Conservation (phyloP, 2,797 vertebrate species). For the Poeciliopsis presidionis region DNA sequence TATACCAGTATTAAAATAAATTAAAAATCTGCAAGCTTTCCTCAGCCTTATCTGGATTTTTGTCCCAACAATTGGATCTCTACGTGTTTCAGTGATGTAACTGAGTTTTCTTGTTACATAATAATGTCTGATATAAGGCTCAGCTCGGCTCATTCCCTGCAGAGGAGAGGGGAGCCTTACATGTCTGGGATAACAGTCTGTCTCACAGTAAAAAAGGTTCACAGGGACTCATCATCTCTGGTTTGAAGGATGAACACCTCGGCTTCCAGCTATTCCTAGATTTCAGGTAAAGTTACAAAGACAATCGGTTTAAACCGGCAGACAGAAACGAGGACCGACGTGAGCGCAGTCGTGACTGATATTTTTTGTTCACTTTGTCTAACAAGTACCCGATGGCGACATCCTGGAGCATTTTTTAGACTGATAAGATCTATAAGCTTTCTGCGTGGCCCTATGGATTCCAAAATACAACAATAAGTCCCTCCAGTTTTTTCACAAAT, state of each 20-base stretch:
- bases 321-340: conserved; percentile 22
- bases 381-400: conserved; percentile 32
- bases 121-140: conserved; percentile 43
- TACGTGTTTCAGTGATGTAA: conserved; percentile 12
- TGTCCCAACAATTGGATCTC: conserved; percentile 10
- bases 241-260: conserved; percentile 28
- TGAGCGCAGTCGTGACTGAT: conserved; percentile 13
- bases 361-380: conserved; percentile 35
- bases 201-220: conserved; percentile 31
- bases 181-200: conserved; percentile 27
- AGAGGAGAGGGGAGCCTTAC: conserved; percentile 35
- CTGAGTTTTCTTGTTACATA: conserved; percentile 43
- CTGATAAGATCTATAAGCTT: conserved; percentile 32
- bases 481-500: too few relatives aligned
- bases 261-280: conserved; percentile 16
- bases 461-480: too few relatives aligned
- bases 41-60: conserved; percentile 11
- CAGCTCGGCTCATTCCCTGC: conserved; percentile 27
- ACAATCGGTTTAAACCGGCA: conserved; percentile 5
- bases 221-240: not conserved
- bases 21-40: conserved; percentile 4
- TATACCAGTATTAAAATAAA: conserved; percentile 5
- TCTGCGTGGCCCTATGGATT: too few relatives aligned
- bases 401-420: conserved; percentile 38
- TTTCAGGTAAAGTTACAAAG: conserved; percentile 24